These are phyloP conservation scores for Bucorvus abyssinicus DNA, from an alignment of 2,797 vertebrate genomes.

Conservation along the genomic window DNA sequence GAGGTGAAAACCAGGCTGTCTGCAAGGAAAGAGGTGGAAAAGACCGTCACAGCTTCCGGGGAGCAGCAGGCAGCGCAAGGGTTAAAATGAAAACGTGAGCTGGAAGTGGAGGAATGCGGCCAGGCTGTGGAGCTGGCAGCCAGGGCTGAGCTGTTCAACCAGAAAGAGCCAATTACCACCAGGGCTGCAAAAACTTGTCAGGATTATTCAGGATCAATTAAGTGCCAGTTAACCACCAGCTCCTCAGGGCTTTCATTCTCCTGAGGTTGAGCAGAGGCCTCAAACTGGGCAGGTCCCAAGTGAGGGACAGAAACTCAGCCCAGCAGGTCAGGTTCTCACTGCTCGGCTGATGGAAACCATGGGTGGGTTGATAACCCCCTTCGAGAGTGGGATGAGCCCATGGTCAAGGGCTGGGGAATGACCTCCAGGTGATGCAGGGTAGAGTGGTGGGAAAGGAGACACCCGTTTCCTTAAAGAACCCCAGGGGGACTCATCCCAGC, in stretches of 20 bases:
- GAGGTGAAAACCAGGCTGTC: background rate
- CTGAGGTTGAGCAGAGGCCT: background rate
- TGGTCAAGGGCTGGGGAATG: background rate
- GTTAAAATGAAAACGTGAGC: constrained; percentile 24
- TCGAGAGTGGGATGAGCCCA: background rate
- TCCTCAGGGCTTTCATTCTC: constrained; percentile 25
- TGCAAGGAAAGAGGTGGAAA: background rate
- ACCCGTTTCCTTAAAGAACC: background rate
- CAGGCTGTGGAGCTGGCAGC: constrained; percentile 4
- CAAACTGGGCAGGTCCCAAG: background rate
- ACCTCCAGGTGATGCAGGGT: background rate
- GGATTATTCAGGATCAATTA: constrained; percentile 37
- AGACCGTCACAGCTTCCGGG: background rate
- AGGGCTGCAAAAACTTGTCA: constrained; percentile 30
- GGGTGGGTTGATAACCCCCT: background rate
- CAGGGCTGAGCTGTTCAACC: background rate
- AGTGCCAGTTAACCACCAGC: background rate
- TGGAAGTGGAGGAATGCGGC: constrained; percentile 46
- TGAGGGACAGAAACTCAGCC: background rate
- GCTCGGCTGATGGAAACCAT: background rate
- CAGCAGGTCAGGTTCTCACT: background rate
- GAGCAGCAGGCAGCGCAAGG: background rate
- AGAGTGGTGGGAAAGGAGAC: background rate
- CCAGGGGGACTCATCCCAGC: background rate
- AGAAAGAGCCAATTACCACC: constrained; percentile 15